Evolutionary conservation across 2,113 vertebrate genomes (phyloP).

Genomic region (Pelobates fuscus): DNA sequence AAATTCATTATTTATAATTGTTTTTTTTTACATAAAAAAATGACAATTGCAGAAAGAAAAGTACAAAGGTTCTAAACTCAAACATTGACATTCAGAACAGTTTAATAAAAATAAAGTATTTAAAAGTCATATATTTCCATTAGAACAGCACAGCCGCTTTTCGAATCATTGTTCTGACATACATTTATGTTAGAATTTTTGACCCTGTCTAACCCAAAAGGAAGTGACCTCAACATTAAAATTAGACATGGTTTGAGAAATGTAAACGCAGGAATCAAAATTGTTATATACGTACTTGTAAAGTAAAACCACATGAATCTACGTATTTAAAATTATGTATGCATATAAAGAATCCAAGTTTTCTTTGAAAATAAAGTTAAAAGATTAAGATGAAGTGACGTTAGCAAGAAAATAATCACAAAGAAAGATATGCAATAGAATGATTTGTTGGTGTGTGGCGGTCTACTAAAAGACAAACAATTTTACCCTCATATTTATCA

Average conservation of each 20-base stretch:
- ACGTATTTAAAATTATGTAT: not conserved
- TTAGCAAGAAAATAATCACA: not conserved
- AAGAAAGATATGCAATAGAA: not conserved
- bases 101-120: too few relatives aligned
- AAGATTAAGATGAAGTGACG: not conserved
- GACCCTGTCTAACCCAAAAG: constrained; percentile 5
- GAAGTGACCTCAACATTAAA: constrained; percentile 9
- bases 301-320: constrained; percentile 22
- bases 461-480: not conserved
- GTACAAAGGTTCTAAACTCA: too few relatives aligned
- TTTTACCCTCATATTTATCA: too few relatives aligned
- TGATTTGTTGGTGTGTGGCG: not conserved
- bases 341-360: not conserved
- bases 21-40: too few relatives aligned
- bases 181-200: too few relatives aligned
- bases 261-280: not conserved
- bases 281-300: not conserved
- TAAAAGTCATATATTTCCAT: too few relatives aligned
- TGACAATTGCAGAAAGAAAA: too few relatives aligned
- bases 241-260: constrained; percentile 1
- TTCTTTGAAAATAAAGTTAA: not conserved
- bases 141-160: too few relatives aligned
- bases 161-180: too few relatives aligned
- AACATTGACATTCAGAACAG: too few relatives aligned
- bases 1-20: too few relatives aligned